Conservation (phyloP, 1,140 invertebrate species). For the Lineus longissimus region DNA sequence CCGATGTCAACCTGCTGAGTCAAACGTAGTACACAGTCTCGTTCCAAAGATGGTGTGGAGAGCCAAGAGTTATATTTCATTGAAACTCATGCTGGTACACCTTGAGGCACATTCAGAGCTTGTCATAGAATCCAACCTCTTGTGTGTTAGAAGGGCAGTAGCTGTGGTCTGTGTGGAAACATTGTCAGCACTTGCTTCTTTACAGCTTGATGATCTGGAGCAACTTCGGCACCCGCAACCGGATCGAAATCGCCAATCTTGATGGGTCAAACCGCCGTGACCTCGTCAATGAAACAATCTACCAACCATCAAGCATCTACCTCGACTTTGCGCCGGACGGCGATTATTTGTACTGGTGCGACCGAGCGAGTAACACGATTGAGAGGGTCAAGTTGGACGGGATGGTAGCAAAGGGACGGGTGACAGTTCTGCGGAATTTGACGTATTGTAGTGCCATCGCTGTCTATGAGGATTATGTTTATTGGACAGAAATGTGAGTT, state of each 20-base stretch:
- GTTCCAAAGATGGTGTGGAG: no score
- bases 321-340: conserved; percentile 74
- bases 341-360: conserved; percentile 88
- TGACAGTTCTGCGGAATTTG: conserved; percentile 54
- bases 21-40: no score
- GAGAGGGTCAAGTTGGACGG: conserved; percentile 40
- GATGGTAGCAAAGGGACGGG: conserved; percentile 55
- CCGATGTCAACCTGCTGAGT: no score
- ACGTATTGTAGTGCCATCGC: conserved; percentile 49
- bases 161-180: no score
- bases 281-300: conserved; percentile 56
- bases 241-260: conserved; percentile 91
- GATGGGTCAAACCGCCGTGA: conserved; percentile 75
- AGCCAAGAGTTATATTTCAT: no score
- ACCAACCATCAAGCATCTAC: conserved; percentile 61
- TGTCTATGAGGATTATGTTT: conserved; percentile 56
- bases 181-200: no score
- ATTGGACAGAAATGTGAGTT: conserved; percentile 61
- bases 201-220: conserved; percentile 61
- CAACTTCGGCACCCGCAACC: conserved; percentile 94
- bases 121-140: no score
- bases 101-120: no score
- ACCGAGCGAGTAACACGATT: conserved; percentile 61
- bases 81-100: no score
- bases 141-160: no score